Evolutionary conservation across 53 echinoderm and acorn worm genomes (phyloP), one percentile per base, ranked within the genome.

Genomic region (Holothuria scabra): DNA sequence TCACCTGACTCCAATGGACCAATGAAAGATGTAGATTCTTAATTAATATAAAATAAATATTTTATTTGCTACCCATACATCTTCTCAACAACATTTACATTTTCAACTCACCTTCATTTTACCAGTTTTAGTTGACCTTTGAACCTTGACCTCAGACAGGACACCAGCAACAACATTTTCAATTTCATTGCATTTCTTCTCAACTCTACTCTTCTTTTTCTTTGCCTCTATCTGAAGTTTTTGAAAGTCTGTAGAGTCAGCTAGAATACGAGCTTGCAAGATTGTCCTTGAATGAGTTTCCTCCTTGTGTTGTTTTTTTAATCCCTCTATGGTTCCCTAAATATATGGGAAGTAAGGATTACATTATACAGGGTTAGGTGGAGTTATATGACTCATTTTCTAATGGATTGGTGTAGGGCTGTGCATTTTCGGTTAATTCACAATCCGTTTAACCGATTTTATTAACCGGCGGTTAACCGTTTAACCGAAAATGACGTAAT

Each of bases 121-220:
- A 25, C 92, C 85, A 1, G 91, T 89, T 34, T 93, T 90, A 56
- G 65, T 59, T 31, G 91, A 66, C 52, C 99, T 85, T 28, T 95
- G 83, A 30, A 78, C 82, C 72, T 91, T 81, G 8, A 92, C 90
- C 18, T 91, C 92, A 8, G 86, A 85, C 59, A 95, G 80, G 13
- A 91, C 74, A 3, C 63, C 84, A 16, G 81, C 68, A 16, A 95
- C 91, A 28, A 95, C 72, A 46, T 89, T 69, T 62, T 99, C 92
- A 65, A 94, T 80, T 67, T 99, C 94, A 19, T 70, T 74, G 16
- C 91, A 92, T 71, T 95, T 99, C 86, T 85, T 91, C 5, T 90
- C 87, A 1, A 95, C 94, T 67, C 93, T 99, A 1, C 86, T 90
- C 81, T 93, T 99, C 88, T 99, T 99, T 86, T 93, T 99, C 88